These are phyloP conservation scores for Carterocephalus palaemon DNA, from an alignment of 2,888 invertebrate genomes.

Conservation along the genomic window DNA sequence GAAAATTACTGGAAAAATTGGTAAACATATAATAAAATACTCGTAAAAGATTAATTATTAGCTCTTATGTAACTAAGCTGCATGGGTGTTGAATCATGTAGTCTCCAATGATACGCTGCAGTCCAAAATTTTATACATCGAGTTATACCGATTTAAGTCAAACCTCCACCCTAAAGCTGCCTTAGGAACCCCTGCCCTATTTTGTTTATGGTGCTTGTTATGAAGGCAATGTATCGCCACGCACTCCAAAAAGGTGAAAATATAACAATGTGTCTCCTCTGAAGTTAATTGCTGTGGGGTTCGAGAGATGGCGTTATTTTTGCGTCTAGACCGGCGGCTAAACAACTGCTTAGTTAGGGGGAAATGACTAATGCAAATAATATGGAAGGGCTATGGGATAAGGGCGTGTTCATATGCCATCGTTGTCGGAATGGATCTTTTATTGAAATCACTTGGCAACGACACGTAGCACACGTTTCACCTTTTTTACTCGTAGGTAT, in stretches of 20 bases:
- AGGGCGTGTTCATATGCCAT: not conserved
- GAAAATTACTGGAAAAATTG: too few relatives aligned
- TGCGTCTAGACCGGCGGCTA: slow-evolving; percentile 19
- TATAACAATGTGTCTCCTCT: slow-evolving; percentile 34
- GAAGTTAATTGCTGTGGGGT: slow-evolving; percentile 35
- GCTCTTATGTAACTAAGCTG: too few relatives aligned
- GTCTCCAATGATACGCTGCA: too few relatives aligned
- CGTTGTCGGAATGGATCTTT: not conserved
- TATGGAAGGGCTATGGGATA: slow-evolving; percentile 2
- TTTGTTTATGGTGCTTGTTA: slow-evolving; percentile 32
- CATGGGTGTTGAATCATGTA: too few relatives aligned
- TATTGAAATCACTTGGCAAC: not conserved
- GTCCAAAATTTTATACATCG: too few relatives aligned
- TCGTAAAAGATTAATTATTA: too few relatives aligned
- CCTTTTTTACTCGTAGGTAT: too few relatives aligned
- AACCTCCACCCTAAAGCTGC: not conserved
- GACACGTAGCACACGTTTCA: too few relatives aligned
- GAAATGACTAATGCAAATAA: slow-evolving; percentile 6
- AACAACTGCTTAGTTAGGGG: slow-evolving; percentile 6
- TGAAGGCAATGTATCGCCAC: slow-evolving; percentile 35
- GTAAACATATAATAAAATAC: too few relatives aligned
- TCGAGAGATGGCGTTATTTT: slow-evolving; percentile 34
- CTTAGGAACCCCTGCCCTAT: slow-evolving; percentile 4
- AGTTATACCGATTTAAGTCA: too few relatives aligned
- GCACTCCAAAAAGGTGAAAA: slow-evolving; percentile 33